Evolutionary conservation across 1,140 invertebrate species (phyloP).

Genomic region (Homarus americanus): DNA sequence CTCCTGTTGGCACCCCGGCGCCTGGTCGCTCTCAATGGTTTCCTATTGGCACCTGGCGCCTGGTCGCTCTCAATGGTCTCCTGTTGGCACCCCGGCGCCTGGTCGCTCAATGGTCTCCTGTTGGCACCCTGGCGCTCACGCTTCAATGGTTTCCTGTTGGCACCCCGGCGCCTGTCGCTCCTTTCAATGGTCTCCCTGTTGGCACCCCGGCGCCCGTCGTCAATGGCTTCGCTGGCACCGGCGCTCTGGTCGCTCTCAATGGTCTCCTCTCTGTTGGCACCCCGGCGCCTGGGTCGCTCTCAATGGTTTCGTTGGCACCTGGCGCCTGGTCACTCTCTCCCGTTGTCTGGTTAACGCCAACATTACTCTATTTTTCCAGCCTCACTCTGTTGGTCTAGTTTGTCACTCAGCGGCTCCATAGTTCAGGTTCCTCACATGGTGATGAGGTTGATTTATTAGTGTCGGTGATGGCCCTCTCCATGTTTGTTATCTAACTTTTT

Average conservation of each 20-base stretch:
- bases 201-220: too few species aligned
- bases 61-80: too few species aligned
- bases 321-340: too few species aligned
- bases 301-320: too few species aligned
- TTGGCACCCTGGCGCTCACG: neutral
- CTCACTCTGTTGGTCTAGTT: neutral
- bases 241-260: too few species aligned
- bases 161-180: too few species aligned
- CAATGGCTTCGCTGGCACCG: neutral
- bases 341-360: neutral
- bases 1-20: too few species aligned
- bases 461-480: too few species aligned
- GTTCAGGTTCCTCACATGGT: neutral
- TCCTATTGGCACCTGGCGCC: neutral
- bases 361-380: neutral
- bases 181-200: too few species aligned
- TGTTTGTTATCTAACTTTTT: neutral
- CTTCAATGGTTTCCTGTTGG: neutral
- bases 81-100: neutral
- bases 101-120: neutral
- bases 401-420: neutral
- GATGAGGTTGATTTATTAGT: neutral
- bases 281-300: too few species aligned
- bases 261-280: neutral
- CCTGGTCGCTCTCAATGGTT: too few species aligned